Conservation (phyloP, 2,797 vertebrate species). For the Spinus olivaceus region DNA sequence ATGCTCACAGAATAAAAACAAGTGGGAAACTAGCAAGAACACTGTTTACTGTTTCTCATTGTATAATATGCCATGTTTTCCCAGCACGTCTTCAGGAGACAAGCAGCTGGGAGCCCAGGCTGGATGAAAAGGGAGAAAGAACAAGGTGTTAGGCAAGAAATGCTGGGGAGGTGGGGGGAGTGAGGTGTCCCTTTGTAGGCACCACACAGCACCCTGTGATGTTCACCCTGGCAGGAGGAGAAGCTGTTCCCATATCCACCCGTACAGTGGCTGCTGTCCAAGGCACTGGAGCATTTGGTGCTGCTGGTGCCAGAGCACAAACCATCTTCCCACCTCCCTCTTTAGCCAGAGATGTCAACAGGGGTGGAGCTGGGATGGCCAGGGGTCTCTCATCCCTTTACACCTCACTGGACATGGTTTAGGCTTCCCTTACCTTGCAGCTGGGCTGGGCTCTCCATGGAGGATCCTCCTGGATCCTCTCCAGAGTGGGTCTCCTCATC, state of each 20-base stretch:
- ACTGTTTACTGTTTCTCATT: not conserved
- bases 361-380: not conserved
- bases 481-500: not conserved
- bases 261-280: not conserved
- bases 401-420: not conserved
- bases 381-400: not conserved
- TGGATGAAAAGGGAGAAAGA: not conserved
- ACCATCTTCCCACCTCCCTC: not conserved
- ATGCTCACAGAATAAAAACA: slow-evolving; percentile 39
- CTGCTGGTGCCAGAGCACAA: not conserved
- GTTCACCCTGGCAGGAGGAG: not conserved
- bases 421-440: not conserved
- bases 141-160: not conserved
- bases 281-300: not conserved
- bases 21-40: slow-evolving; percentile 24
- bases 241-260: not conserved
- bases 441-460: not conserved
- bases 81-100: not conserved
- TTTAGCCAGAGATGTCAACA: not conserved
- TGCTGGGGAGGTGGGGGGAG: accelerated
- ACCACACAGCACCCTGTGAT: not conserved
- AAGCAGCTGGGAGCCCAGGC: not conserved
- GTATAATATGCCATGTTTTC: slow-evolving; percentile 37
- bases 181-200: not conserved
- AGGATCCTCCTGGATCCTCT: not conserved